Base-by-base conservation (phyloP, 2,113 vertebrate species). In the Empidonax traillii region DNA sequence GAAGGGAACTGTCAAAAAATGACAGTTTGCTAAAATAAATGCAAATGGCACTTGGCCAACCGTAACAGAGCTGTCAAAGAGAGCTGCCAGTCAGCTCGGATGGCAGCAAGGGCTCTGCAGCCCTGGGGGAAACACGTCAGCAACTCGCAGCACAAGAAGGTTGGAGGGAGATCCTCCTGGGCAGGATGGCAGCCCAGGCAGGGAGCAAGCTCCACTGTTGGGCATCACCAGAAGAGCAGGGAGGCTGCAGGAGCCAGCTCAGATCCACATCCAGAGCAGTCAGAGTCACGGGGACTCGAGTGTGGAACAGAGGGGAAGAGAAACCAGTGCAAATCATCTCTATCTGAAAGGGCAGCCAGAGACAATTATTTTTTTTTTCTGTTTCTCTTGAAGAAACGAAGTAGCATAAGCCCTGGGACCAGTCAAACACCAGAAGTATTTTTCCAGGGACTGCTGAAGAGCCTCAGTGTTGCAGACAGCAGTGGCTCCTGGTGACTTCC, bases 41-140 rank as follows among this genome's bases (percentile, higher is more conserved):
- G 88, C 78, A 72, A 71, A 55, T 27, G 51, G 94, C 95, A 93
- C 53, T 51, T 39, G 93, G 91, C 90, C 95, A 95, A 83, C 39
- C 19, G 0, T 77, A 51, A 43, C 95, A 41, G 94, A 91, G 95
- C 93, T 95, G 96, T 58, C 94, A 90, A 28, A 8, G 15, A 59
- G 74, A 82, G 61, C 82, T 73, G 94, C 76, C 76, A 52, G 16
- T 79, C 89, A 82, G 82, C 52, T 58, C 4, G 0, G 31, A 11
- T 1, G 47, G 89, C 77, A 77, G 65, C 8, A 5, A 74, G 76
- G 85, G 51, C 76, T 77, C 84, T 35, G 61, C 65, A 55, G 68
- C 66, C 35, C 16, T 4, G 0, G 10, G 47, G 58, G 59, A 65
- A 56, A 65, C 56, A 22, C 6, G 1, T 47, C 7, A 35, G 61